phyloP scores from a whole-genome alignment of 1,140 invertebrate genomes.

The Whitmania pigra region DNA sequence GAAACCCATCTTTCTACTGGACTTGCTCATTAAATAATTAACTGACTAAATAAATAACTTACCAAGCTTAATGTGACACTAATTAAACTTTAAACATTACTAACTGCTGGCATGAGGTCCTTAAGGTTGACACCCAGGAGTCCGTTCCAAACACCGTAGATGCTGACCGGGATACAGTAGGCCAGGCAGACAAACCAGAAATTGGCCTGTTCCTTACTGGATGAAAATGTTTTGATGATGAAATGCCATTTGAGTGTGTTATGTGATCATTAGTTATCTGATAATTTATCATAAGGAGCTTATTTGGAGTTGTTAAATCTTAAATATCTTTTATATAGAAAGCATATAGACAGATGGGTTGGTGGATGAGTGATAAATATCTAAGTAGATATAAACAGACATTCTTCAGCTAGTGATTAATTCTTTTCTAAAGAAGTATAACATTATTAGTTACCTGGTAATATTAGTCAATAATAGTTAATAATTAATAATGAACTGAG shows the following conservation, averaged over 20 bases:
- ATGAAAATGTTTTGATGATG: background rate
- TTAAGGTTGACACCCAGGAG: slow-evolving; percentile 32
- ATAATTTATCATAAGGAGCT: too few relatives aligned
- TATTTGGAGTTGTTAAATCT: too few relatives aligned
- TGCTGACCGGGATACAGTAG: slow-evolving; percentile 30
- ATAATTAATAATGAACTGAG: background rate
- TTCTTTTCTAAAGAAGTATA: too few relatives aligned
- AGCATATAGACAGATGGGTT: background rate
- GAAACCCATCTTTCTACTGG: too few relatives aligned
- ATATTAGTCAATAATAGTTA: too few relatives aligned
- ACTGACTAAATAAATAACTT: too few relatives aligned
- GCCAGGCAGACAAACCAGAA: slow-evolving; percentile 31
- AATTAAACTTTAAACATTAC: background rate
- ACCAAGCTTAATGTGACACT: too few relatives aligned
- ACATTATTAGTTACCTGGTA: too few relatives aligned
- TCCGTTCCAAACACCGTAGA: slow-evolving; percentile 31
- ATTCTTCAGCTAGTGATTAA: too few relatives aligned
- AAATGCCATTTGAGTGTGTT: background rate
- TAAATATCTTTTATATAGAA: too few relatives aligned
- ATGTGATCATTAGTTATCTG: background rate
- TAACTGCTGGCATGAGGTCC: slow-evolving; percentile 29
- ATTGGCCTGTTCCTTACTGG: slow-evolving; percentile 27
- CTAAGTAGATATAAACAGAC: background rate
- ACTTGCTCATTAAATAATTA: too few relatives aligned
- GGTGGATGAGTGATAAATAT: background rate